Conservation (phyloP, 2,113 vertebrate species). For the Cardinalis cardinalis region DNA sequence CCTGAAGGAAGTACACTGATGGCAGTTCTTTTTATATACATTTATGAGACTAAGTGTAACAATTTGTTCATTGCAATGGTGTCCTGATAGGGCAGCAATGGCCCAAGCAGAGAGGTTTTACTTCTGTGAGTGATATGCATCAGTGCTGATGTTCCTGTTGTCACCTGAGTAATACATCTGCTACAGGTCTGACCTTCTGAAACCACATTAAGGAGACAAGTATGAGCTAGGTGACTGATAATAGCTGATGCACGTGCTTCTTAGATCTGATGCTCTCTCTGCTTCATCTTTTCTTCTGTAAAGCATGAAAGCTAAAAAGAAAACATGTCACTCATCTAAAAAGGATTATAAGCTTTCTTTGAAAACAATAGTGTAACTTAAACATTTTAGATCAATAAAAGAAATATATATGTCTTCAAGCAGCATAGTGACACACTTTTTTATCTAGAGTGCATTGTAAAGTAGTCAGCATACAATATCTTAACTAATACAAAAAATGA, state of each 20-base stretch:
- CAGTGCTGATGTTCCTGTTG: constrained; percentile 22
- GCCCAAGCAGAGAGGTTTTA: constrained; percentile 1
- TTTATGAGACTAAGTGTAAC: not conserved
- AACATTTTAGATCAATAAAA: constrained; percentile 5
- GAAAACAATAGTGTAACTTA: constrained; percentile 18
- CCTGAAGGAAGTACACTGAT: not conserved
- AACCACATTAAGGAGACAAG: constrained; percentile 18
- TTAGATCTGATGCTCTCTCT: not conserved
- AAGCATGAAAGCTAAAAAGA: constrained; percentile 19
- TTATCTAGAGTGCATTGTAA: not conserved
- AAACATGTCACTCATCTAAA: constrained; percentile 25
- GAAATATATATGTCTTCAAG: not conserved
- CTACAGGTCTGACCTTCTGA: constrained; percentile 45
- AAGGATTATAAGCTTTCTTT: not conserved
- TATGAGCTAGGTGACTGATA: constrained; percentile 19
- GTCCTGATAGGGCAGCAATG: constrained; percentile 2
- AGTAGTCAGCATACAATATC: not conserved
- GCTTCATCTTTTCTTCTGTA: constrained; percentile 12
- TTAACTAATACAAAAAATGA: not conserved
- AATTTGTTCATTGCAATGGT: not conserved
- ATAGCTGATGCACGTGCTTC: not conserved
- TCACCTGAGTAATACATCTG: constrained; percentile 1
- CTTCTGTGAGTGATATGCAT: constrained; percentile 6
- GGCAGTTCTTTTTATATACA: not conserved
- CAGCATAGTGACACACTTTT: not conserved